phyloP scores from a whole-genome alignment of 2,113 vertebrate genomes.

The Microtus oregoni region DNA sequence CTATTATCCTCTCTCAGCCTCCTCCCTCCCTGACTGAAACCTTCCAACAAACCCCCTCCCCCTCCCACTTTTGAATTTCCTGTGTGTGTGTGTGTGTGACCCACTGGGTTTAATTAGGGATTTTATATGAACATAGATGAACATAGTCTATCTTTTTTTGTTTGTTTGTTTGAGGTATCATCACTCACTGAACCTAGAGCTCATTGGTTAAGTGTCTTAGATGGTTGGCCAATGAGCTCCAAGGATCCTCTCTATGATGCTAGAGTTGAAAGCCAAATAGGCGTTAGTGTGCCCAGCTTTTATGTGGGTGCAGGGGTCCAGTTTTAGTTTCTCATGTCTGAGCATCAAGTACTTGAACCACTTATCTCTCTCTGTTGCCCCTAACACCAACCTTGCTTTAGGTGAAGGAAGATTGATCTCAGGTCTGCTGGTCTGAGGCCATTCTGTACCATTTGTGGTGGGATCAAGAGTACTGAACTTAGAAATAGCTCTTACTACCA shows the following conservation, averaged over 20 bases:
- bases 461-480: not conserved
- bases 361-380: not conserved
- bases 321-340: too few species aligned
- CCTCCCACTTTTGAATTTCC: not conserved
- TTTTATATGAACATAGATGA: not conserved
- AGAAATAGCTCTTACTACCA: constrained; percentile 30
- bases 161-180: not conserved
- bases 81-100: not conserved
- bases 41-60: not conserved
- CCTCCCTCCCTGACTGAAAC: not conserved
- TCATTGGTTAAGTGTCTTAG: not conserved
- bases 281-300: not conserved
- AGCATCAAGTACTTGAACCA: not conserved
- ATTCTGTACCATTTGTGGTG: not conserved
- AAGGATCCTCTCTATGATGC: not conserved
- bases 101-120: not conserved
- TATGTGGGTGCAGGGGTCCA: too few species aligned
- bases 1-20: not conserved
- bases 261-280: not conserved
- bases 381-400: not conserved
- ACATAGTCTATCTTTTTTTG: not conserved
- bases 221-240: not conserved
- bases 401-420: not conserved
- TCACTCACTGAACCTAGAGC: not conserved
- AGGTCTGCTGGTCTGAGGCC: not conserved